These are phyloP conservation scores for Whitmania pigra DNA, from an alignment of 1,140 invertebrate species.

Conservation along the genomic window DNA sequence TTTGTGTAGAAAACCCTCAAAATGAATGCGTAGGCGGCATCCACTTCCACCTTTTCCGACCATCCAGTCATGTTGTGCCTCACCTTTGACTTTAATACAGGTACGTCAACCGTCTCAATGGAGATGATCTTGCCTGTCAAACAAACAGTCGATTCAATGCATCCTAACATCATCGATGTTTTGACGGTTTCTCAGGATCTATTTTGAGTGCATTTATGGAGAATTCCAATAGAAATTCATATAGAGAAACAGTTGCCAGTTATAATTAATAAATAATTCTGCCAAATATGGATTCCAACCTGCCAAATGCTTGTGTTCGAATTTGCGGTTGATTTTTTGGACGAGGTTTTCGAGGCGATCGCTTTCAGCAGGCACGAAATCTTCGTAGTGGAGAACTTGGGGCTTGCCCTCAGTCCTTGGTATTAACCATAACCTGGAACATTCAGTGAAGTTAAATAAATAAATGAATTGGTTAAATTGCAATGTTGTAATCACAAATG, in stretches of 20 bases:
- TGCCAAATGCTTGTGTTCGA: constrained; percentile 13
- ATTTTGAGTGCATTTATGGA: too few relatives aligned
- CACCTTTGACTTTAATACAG: constrained; percentile 11
- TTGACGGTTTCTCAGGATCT: too few relatives aligned
- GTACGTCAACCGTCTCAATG: constrained; percentile 16
- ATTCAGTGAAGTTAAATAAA: too few relatives aligned
- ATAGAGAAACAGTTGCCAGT: too few relatives aligned
- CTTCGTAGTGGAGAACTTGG: constrained; percentile 4
- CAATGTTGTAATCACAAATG: too few relatives aligned
- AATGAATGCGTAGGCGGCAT: constrained; percentile 22
- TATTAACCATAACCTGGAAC: constrained; percentile 11
- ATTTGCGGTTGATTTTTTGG: constrained; percentile 12
- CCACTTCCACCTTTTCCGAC: constrained; percentile 16
- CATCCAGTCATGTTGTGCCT: constrained; percentile 16
- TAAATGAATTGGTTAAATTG: too few relatives aligned
- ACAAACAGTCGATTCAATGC: too few relatives aligned
- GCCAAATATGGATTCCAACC: not conserved
- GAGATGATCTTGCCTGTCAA: constrained; percentile 17
- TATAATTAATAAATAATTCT: too few relatives aligned
- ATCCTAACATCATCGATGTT: too few relatives aligned
- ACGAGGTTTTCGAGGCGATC: constrained; percentile 3
- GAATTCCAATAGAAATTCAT: too few relatives aligned
- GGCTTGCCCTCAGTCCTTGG: constrained; percentile 9
- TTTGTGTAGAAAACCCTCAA: constrained; percentile 22
- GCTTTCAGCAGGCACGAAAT: constrained; percentile 14